These are phyloP conservation scores for Drosophila nannoptera DNA, from an alignment of 1,140 invertebrate genomes.

Conservation along the genomic window DNA sequence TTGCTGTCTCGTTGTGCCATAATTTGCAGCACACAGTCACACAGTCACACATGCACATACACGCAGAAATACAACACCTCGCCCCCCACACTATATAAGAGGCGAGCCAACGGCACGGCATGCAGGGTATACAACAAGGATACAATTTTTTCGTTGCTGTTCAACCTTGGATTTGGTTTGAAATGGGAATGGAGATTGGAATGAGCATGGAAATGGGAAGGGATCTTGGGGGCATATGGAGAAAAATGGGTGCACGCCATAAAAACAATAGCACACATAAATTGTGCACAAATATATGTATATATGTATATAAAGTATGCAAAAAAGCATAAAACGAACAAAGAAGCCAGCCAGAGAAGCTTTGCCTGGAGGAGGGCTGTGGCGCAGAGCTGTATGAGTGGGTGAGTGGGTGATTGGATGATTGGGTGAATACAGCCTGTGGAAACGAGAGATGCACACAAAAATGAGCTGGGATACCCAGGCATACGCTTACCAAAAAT, in stretches of 20 bases:
- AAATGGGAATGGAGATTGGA: constrained; percentile 32
- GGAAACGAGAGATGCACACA: constrained; percentile 22
- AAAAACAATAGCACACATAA: constrained; percentile 79
- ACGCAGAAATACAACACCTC: constrained; percentile 1
- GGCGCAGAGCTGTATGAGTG: neutral
- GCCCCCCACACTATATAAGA: constrained; percentile 1
- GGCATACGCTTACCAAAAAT: constrained; percentile 25
- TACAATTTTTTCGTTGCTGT: constrained; percentile 60
- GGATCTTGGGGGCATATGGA: constrained; percentile 49
- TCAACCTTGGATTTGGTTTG: constrained; percentile 45
- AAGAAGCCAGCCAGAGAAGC: constrained; percentile 24
- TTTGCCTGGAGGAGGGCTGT: neutral
- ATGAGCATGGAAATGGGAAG: constrained; percentile 8
- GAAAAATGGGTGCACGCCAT: constrained; percentile 78
- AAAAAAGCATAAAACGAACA: constrained; percentile 72
- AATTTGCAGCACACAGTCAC: constrained; percentile 64
- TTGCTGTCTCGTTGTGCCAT: constrained; percentile 64
- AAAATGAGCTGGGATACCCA: constrained; percentile 35
- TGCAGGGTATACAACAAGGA: constrained; percentile 48
- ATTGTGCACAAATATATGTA: constrained; percentile 69
- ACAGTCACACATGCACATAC: constrained; percentile 36
- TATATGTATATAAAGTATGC: constrained; percentile 72
- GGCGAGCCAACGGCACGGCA: constrained; percentile 9
- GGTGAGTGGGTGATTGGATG: constrained; percentile 3
- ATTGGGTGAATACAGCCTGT: neutral